Evolutionary conservation across 1,140 invertebrate species (phyloP).

Genomic region (Leptinotarsa lineolata): DNA sequence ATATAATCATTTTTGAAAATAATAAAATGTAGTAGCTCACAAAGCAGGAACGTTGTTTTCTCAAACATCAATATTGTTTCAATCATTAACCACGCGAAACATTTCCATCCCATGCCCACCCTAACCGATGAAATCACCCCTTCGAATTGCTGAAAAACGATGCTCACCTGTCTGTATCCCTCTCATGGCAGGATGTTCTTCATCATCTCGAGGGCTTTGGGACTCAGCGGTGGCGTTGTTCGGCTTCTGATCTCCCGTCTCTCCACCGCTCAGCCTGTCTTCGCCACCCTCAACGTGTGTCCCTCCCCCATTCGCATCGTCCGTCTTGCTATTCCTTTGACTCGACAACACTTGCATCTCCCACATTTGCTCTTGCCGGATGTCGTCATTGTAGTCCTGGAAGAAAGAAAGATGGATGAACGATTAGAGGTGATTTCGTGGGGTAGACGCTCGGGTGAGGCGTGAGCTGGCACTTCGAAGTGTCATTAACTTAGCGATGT

Average conservation of each 20-base stretch:
- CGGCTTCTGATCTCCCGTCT: conserved; percentile 49
- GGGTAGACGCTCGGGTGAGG: too few species aligned
- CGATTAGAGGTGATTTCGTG: too few species aligned
- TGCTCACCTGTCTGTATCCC: conserved; percentile 57
- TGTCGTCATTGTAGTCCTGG: conserved; percentile 81
- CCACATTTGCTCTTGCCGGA: conserved; percentile 82
- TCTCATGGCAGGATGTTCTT: conserved; percentile 53
- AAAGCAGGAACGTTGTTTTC: too few species aligned
- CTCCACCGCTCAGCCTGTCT: conserved; percentile 50
- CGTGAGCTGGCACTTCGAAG: too few species aligned
- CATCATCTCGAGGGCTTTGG: conserved; percentile 55
- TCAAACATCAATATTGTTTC: too few species aligned
- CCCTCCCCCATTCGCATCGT: conserved; percentile 43
- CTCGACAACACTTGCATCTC: conserved; percentile 69
- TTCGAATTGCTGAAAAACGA: neutral
- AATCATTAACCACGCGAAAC: too few species aligned
- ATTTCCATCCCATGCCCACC: too few species aligned
- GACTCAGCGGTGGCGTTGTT: conserved; percentile 51
- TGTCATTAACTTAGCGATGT: too few species aligned
- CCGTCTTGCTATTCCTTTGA: conserved; percentile 51
- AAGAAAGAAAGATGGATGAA: conserved; percentile 25
- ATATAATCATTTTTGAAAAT: too few species aligned
- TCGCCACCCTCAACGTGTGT: conserved; percentile 37
- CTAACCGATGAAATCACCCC: too few species aligned
- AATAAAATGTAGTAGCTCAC: too few species aligned